Evolutionary conservation across 2,888 invertebrate genomes (phyloP).

Genomic region (Acrocera orbiculus): DNA sequence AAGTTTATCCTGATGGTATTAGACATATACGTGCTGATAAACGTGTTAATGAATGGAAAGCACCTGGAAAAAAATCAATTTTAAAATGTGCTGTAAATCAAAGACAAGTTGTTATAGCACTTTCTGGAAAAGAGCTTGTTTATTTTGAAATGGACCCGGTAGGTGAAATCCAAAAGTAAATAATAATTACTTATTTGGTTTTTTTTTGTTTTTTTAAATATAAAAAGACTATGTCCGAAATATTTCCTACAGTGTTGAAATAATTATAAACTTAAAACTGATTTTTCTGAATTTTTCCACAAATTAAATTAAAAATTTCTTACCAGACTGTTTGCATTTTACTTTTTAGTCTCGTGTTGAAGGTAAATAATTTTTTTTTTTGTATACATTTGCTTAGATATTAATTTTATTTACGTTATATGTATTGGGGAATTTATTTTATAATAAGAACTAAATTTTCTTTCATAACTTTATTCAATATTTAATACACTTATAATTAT

Average conservation of each 20-base stretch:
- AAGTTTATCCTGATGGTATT: constrained; percentile 98
- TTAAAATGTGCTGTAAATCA: constrained; percentile 97
- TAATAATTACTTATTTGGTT: neutral
- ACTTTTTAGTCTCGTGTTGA: no score
- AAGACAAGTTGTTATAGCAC: constrained; percentile 92
- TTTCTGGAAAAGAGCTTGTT: constrained; percentile 93
- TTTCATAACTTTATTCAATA: no score
- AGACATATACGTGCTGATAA: constrained; percentile 96
- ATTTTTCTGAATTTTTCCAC: no score
- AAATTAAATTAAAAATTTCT: neutral
- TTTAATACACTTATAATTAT: no score
- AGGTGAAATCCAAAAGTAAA: constrained; percentile 31
- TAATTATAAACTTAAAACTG: no score
- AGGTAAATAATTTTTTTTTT: no score
- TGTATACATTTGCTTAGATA: no score
- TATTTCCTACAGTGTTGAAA: neutral
- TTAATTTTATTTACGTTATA: no score
- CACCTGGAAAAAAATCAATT: constrained; percentile 92
- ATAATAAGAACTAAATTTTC: no score
- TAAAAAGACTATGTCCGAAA: no score
- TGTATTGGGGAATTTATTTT: no score
- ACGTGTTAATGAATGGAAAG: constrained; percentile 98
- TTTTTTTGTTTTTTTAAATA: neutral
- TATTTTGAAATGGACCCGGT: constrained; percentile 99
- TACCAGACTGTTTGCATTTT: no score